Percentiles rank a stretch among this genome's conserved stretches.
These are phyloP conservation scores for Cryptocephalus moraei DNA, from an alignment of 2,888 invertebrate species.

Conservation along the genomic window DNA sequence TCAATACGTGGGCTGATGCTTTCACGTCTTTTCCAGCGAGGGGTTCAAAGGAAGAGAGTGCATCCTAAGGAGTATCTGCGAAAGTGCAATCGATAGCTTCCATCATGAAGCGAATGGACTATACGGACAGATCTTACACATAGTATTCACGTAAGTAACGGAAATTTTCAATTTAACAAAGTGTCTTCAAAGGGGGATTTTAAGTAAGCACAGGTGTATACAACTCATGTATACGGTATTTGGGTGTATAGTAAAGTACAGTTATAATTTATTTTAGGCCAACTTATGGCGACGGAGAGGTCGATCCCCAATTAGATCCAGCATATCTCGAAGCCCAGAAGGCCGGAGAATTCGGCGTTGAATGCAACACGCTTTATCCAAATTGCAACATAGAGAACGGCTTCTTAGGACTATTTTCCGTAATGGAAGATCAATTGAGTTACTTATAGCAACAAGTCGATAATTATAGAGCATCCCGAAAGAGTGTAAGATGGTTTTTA, in stretches of 20 bases:
- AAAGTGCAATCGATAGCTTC: constrained; percentile 55
- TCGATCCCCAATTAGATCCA: constrained; percentile 40
- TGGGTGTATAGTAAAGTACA: too few relatives aligned
- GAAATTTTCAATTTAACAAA: not conserved
- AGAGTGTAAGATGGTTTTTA: too few relatives aligned
- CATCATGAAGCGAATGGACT: constrained; percentile 53
- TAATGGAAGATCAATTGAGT: constrained; percentile 15
- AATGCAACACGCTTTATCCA: constrained; percentile 52
- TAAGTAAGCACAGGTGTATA: too few relatives aligned
- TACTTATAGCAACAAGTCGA: not conserved
- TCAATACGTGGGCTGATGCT: too few relatives aligned
- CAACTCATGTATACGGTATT: too few relatives aligned
- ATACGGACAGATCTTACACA: constrained; percentile 64
- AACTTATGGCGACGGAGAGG: constrained; percentile 33
- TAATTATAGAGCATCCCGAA: too few relatives aligned
- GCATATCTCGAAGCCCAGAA: constrained; percentile 51
- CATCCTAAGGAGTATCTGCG: constrained; percentile 64
- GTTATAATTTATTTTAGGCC: constrained; percentile 18
- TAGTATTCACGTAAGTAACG: constrained; percentile 57
- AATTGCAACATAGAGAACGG: constrained; percentile 51
- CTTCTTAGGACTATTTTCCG: constrained; percentile 49
- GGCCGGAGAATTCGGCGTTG: constrained; percentile 53
- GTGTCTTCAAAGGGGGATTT: too few relatives aligned
- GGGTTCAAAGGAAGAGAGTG: constrained; percentile 58
- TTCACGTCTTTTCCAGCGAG: constrained; percentile 37